Base-by-base conservation (phyloP, 2,113 vertebrate genomes). In the Herpailurus yagouaroundi region DNA sequence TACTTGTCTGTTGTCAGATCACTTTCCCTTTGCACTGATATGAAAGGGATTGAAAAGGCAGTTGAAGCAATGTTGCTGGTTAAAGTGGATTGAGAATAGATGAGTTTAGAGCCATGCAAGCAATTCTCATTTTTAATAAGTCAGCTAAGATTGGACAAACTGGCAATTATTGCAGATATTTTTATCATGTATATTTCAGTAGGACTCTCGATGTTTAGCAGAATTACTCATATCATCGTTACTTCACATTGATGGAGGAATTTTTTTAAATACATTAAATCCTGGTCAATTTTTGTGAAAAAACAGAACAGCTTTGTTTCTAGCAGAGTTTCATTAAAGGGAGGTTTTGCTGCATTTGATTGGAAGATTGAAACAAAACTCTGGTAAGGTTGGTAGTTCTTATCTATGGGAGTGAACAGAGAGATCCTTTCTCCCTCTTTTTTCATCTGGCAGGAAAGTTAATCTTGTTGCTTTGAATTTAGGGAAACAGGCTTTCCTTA, bases 401-500 rank as follows among this genome's bases (percentile, higher is more conserved):
- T 92, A 85, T 73, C 96, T 97, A 0, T 82, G 68, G 63, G 89
- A 79, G 13, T 66, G 94, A 83, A 96, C 92, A 97, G 85, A 91
- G 95, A 76, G 96, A 64, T 91, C 93, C 89, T 97, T 98, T 97
- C 88, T 93, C 12, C 18, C 69, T 79, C 71, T 45, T 50, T 36
- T 38, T 52, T 96, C 90, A 74, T 91, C 66, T 90, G 68, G 69
- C 91, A 90, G 88, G 91, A 92, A 91, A 97, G 90, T 83, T 93
- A 88, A 94, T 95, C 97, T 76, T 36, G 83, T 85, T 74, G 73
- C 95, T 97, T 92, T 97, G 92, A 90, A 88, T 95, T 95, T 92
- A 91, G 90, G 83, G 76, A 96, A 90, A 83, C 60, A 92, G 80
- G 64, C 86, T 94, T 92, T 94, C 93, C 94, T 89, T 66, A 52